These are phyloP conservation scores for Halictus quadricinctus DNA, from an alignment of 2,888 invertebrate species.

Conservation along the genomic window DNA sequence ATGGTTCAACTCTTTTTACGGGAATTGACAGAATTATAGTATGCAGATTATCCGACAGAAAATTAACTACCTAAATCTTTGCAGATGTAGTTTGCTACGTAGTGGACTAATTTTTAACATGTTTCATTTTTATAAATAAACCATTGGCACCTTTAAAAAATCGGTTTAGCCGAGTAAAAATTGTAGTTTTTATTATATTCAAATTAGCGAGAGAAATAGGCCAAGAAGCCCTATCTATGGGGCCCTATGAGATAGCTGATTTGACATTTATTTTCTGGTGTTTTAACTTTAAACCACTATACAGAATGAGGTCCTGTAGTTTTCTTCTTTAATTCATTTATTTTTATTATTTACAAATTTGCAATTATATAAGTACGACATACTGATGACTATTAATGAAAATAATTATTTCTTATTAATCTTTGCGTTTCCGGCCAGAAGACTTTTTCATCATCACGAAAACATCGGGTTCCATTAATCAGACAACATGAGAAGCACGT, in stretches of 20 bases:
- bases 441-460: neutral
- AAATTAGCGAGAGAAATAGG: too few relatives aligned
- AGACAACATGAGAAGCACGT: neutral
- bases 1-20: neutral
- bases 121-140: too few relatives aligned
- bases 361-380: neutral
- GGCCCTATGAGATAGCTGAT: too few relatives aligned
- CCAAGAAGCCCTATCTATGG: too few relatives aligned
- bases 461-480: constrained; percentile 2
- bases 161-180: too few relatives aligned
- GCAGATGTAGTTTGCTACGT: neutral
- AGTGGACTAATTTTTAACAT: neutral
- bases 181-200: too few relatives aligned
- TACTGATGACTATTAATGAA: neutral
- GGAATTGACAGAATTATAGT: neutral
- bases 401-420: neutral
- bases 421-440: neutral
- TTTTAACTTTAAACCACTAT: too few relatives aligned
- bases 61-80: neutral
- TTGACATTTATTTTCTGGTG: too few relatives aligned
- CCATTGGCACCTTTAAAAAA: too few relatives aligned
- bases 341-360: neutral
- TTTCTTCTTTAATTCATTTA: too few relatives aligned
- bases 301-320: too few relatives aligned
- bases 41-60: neutral